Evolutionary conservation across 2,113 vertebrate species (phyloP).

Genomic region (Plestiodon gilberti): DNA sequence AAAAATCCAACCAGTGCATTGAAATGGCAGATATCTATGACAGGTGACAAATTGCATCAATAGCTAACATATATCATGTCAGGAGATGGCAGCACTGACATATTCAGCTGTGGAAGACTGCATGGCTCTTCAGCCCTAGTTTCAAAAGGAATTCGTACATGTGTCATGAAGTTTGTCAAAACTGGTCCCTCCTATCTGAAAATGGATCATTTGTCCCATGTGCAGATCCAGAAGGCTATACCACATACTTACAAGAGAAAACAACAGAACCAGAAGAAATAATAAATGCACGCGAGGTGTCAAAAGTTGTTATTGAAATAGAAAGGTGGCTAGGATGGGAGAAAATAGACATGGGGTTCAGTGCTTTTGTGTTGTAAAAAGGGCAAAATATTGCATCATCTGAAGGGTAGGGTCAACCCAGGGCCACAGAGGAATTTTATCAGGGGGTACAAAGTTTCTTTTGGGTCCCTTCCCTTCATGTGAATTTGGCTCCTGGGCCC

Average conservation of each 20-base stretch:
- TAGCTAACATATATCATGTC: not conserved
- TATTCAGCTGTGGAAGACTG: not conserved
- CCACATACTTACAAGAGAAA: not conserved
- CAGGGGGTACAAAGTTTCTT: no score
- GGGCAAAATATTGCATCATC: no score
- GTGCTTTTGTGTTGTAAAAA: not conserved
- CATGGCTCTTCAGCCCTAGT: not conserved
- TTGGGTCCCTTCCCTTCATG: no score
- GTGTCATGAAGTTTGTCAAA: not conserved
- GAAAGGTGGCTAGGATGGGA: not conserved
- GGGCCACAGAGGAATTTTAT: no score
- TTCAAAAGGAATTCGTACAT: not conserved
- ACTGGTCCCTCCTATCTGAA: not conserved
- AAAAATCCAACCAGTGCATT: not conserved
- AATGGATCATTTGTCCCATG: not conserved
- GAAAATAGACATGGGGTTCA: not conserved
- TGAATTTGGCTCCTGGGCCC: no score
- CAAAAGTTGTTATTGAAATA: not conserved
- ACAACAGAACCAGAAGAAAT: not conserved
- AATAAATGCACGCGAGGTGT: no score
- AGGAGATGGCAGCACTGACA: constrained; percentile 36
- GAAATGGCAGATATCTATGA: not conserved
- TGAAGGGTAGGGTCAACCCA: not conserved
- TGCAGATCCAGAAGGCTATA: not conserved
- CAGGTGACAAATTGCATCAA: not conserved